Evolutionary conservation across 2,797 vertebrate genomes (phyloP).

Genomic region (Tolypeutes matacus): DNA sequence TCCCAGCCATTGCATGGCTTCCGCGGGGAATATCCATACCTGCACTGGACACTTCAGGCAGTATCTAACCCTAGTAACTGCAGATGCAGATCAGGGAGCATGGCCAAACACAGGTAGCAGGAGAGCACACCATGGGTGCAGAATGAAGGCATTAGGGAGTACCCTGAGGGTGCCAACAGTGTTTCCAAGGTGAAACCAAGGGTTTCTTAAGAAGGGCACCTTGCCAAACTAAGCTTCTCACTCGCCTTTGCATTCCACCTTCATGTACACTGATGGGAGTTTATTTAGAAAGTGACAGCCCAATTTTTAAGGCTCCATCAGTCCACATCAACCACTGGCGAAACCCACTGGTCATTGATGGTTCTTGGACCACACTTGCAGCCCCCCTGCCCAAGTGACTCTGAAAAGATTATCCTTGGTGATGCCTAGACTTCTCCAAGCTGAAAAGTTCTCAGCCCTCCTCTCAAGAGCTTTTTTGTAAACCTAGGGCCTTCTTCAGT

Average conservation of each 20-base stretch:
- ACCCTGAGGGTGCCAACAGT: not conserved
- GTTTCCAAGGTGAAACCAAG: slow-evolving; percentile 9
- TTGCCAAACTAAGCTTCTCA: not conserved
- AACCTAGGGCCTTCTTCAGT: not conserved
- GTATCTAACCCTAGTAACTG: not conserved
- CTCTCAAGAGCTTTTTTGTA: not conserved
- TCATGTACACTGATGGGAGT: not conserved
- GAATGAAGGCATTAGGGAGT: not conserved
- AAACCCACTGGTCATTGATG: not conserved
- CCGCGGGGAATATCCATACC: not conserved
- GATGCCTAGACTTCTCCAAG: not conserved
- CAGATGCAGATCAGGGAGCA: not conserved
- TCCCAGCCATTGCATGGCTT: not conserved
- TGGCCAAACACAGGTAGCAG: not conserved
- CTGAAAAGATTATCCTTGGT: not conserved
- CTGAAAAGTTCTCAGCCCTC: not conserved
- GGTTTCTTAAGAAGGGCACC: not conserved
- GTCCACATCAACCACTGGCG: not conserved
- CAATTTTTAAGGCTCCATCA: not conserved
- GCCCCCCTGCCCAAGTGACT: not conserved
- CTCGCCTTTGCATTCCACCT: not conserved
- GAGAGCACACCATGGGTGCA: not conserved
- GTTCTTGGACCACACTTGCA: not conserved
- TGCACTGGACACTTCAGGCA: not conserved
- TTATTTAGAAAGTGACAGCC: not conserved